These are phyloP conservation scores for Bombus balteatus DNA, from an alignment of 1,140 invertebrate genomes.

Conservation along the genomic window DNA sequence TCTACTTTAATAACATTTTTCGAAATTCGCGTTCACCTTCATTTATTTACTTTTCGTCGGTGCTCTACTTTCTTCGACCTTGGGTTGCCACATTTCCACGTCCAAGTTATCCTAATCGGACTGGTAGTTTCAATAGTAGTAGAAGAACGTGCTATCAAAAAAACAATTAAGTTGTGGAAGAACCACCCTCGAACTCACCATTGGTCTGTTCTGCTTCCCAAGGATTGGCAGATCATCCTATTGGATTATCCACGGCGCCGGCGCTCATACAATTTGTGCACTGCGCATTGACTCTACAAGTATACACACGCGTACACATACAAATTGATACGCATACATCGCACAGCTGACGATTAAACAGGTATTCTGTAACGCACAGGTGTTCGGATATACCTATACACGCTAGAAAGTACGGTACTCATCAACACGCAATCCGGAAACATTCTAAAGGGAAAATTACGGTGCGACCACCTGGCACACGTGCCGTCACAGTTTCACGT, in stretches of 20 bases:
- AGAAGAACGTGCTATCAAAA: not conserved
- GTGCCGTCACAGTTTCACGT: constrained; percentile 37
- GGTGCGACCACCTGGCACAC: constrained; percentile 40
- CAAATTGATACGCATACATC: not conserved
- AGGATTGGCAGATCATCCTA: constrained; percentile 81
- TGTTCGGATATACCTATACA: not conserved
- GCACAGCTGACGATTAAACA: not conserved
- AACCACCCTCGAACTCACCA: constrained; percentile 69
- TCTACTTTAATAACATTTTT: not conserved
- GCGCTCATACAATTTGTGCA: constrained; percentile 68
- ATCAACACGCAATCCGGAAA: constrained; percentile 45
- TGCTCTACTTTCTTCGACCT: constrained; percentile 1
- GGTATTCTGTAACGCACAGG: not conserved
- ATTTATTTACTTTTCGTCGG: too few relatives aligned
- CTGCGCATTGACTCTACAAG: constrained; percentile 58
- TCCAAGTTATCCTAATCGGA: not conserved
- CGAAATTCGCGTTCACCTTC: not conserved
- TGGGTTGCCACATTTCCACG: not conserved
- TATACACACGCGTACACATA: not conserved
- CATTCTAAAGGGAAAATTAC: constrained; percentile 21
- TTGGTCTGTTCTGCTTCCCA: constrained; percentile 74
- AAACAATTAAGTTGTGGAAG: constrained; percentile 55
- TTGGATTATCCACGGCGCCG: constrained; percentile 81
- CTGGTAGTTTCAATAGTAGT: not conserved
- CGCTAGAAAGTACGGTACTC: constrained; percentile 3